Conservation (phyloP, 2,113 vertebrate genomes). For the Petrocephalus zakoni region DNA sequence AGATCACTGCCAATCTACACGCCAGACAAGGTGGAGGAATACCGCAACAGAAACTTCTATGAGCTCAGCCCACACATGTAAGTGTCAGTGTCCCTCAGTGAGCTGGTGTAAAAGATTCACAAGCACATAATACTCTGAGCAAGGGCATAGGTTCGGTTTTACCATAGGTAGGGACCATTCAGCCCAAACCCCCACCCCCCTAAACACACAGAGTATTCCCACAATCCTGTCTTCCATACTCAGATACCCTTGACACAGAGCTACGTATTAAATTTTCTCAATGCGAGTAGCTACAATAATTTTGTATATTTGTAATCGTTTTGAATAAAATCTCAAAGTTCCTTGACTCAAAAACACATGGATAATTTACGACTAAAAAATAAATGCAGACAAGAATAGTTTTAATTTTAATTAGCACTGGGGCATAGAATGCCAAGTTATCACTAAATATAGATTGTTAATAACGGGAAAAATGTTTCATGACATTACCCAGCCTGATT, state of each 20-base stretch:
- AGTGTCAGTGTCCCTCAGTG: conserved; percentile 52
- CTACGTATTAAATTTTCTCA: background rate
- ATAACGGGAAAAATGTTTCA: background rate
- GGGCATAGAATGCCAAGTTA: background rate
- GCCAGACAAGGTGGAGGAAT: conserved; percentile 96
- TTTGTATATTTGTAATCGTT: background rate
- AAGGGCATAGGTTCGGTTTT: background rate
- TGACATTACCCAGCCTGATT: background rate
- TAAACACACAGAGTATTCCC: background rate
- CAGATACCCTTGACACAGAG: background rate
- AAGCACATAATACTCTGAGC: background rate
- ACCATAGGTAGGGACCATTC: background rate
- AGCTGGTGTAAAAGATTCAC: background rate
- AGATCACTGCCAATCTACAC: conserved; percentile 84
- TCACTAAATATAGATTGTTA: background rate
- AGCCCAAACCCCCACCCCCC: background rate
- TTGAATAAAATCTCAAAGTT: background rate
- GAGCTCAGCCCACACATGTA: conserved; percentile 98
- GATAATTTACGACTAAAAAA: background rate
- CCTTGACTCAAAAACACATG: background rate
- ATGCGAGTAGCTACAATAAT: background rate
- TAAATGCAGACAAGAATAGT: too few relatives aligned
- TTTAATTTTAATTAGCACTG: background rate
- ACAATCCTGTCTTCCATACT: background rate
- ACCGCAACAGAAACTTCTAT: conserved; percentile 97